These are phyloP conservation scores for Pogoniulus pusillus DNA, from an alignment of 2,797 vertebrate genomes.

Conservation along the genomic window DNA sequence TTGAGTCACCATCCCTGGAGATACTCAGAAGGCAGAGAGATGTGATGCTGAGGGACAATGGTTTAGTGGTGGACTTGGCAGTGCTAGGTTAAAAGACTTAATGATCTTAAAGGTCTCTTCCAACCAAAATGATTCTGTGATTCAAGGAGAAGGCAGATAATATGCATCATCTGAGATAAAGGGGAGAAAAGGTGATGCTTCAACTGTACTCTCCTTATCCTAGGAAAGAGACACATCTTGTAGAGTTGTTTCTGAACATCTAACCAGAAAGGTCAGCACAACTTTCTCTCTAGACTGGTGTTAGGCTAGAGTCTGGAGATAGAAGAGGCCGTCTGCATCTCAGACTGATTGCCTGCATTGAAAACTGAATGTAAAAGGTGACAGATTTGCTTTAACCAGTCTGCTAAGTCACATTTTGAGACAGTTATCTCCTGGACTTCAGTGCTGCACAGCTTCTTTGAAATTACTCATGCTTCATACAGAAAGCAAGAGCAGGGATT, in stretches of 20 bases:
- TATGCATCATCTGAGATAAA: not conserved
- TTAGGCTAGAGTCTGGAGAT: not conserved
- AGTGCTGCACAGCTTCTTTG: not conserved
- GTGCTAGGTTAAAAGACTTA: too few relatives aligned
- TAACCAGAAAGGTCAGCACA: not conserved
- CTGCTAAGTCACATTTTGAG: not conserved
- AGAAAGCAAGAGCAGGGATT: not conserved
- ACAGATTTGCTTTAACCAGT: not conserved
- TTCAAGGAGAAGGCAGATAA: not conserved
- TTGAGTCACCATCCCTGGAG: too few relatives aligned
- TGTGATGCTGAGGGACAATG: too few relatives aligned
- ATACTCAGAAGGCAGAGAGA: too few relatives aligned
- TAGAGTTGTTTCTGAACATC: not conserved
- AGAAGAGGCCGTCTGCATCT: not conserved
- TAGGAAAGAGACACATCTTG: not conserved
- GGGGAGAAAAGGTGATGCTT: not conserved
- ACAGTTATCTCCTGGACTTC: not conserved
- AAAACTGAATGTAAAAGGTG: not conserved
- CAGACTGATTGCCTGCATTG: not conserved
- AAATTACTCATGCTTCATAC: not conserved
- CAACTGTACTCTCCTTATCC: not conserved
- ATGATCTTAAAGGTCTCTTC: too few relatives aligned
- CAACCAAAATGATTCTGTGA: too few relatives aligned
- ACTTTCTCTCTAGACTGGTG: not conserved
- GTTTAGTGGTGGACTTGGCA: too few relatives aligned